phyloP scores from a whole-genome alignment of 2,113 vertebrate species.

The Percina caprodes region DNA sequence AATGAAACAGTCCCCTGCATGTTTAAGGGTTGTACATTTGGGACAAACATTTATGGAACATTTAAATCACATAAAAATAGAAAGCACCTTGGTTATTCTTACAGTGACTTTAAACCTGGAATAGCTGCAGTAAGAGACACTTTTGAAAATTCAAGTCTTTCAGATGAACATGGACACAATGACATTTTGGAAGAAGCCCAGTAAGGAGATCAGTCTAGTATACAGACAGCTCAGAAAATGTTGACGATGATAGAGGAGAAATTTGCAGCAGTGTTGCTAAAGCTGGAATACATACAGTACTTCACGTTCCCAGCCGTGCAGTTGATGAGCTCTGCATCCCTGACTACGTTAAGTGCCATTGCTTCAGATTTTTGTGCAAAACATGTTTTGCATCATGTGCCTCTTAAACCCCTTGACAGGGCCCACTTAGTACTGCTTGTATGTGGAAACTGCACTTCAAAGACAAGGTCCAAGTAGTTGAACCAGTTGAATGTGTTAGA shows the following conservation, averaged over 20 bases:
- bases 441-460: conserved; percentile 18
- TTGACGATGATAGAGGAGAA: neutral
- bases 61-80: conserved; percentile 21
- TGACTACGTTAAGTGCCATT: conserved; percentile 7
- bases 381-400: neutral
- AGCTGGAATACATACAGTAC: conserved; percentile 31
- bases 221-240: neutral
- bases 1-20: neutral
- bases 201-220: neutral
- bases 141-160: neutral
- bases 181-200: neutral
- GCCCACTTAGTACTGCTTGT: neutral
- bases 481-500: neutral
- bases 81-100: conserved; percentile 10
- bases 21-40: conserved; percentile 28
- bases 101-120: conserved; percentile 20
- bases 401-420: neutral
- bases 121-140: neutral
- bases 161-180: neutral
- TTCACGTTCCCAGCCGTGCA: neutral
- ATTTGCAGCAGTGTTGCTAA: conserved; percentile 12
- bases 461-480: conserved; percentile 10
- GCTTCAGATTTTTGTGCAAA: conserved; percentile 22
- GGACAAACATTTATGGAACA: conserved; percentile 23
- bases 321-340: conserved; percentile 2